A percentile compares a stretch with the other conserved stretches of the same genome.
Evolutionary conservation across 2,113 vertebrate species (phyloP).

Genomic region (Orcinus orca): DNA sequence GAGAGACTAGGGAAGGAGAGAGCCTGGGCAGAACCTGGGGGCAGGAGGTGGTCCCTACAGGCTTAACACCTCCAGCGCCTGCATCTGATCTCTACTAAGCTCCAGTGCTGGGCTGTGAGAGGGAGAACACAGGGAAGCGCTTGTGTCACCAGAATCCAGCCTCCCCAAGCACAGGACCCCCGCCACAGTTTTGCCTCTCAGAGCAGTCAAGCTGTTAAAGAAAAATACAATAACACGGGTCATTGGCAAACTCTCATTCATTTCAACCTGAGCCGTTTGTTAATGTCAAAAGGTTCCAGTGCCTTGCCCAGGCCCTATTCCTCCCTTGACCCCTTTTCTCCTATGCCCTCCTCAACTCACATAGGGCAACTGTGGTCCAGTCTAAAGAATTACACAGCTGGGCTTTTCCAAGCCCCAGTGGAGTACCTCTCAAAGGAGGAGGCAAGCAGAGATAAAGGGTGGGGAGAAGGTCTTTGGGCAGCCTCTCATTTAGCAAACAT

Average conservation of each 20-base stretch:
- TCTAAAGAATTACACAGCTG: background rate
- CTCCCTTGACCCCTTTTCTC: background rate
- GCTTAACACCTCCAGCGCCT: background rate
- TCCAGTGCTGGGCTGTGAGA: background rate
- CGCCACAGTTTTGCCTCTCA: background rate
- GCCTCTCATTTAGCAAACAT: background rate
- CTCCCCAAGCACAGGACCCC: background rate
- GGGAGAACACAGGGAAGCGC: background rate
- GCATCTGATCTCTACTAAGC: background rate
- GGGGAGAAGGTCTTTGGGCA: background rate
- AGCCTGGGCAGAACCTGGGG: background rate
- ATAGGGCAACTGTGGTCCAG: background rate
- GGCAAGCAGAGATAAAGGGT: background rate
- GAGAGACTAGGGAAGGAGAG: background rate
- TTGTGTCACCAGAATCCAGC: background rate
- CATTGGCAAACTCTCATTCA: conserved; percentile 17
- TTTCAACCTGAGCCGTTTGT: background rate
- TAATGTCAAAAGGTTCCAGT: background rate
- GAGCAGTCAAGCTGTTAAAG: conserved; percentile 16
- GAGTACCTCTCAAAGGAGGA: background rate
- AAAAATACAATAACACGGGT: conserved; percentile 2
- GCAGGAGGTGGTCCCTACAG: background rate
- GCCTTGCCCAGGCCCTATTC: background rate
- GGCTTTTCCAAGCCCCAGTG: background rate
- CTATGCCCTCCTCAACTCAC: background rate